These are phyloP conservation scores for Platycheirus albimanus DNA, from an alignment of 2,888 invertebrate species.

Conservation along the genomic window DNA sequence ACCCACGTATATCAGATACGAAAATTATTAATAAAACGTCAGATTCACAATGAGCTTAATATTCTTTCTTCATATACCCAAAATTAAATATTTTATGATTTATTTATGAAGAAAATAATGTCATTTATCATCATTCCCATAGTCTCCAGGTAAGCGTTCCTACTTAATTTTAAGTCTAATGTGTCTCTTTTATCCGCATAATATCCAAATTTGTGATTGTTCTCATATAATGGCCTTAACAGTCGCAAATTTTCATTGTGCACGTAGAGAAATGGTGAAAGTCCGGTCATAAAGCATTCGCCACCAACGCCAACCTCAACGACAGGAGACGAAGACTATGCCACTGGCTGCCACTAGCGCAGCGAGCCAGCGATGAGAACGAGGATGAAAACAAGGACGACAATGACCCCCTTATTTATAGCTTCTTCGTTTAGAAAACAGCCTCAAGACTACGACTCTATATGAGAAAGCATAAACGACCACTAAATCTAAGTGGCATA, in stretches of 20 bases:
- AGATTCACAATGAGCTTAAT: conserved; percentile 1
- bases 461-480: conserved; percentile 49
- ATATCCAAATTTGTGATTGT: conserved; percentile 38
- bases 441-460: conserved; percentile 27
- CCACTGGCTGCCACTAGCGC: too few relatives aligned
- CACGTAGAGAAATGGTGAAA: conserved; percentile 40
- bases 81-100: conserved; percentile 1
- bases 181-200: conserved; percentile 13
- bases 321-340: neutral
- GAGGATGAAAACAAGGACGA: neutral
- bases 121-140: conserved; percentile 10
- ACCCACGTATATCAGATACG: too few relatives aligned
- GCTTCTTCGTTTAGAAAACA: conserved; percentile 36
- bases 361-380: neutral
- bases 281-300: conserved; percentile 51
- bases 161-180: conserved; percentile 23
- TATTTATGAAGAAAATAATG: neutral
- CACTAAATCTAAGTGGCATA: conserved; percentile 67
- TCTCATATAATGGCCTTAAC: conserved; percentile 25
- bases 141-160: conserved; percentile 12
- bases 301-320: conserved; percentile 2
- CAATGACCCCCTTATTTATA: conserved; percentile 54
- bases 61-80: conserved; percentile 4
- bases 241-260: conserved; percentile 36
- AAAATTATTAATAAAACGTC: too few relatives aligned